These are phyloP conservation scores for Bucorvus abyssinicus DNA, from an alignment of 2,797 vertebrate species.

Conservation along the genomic window DNA sequence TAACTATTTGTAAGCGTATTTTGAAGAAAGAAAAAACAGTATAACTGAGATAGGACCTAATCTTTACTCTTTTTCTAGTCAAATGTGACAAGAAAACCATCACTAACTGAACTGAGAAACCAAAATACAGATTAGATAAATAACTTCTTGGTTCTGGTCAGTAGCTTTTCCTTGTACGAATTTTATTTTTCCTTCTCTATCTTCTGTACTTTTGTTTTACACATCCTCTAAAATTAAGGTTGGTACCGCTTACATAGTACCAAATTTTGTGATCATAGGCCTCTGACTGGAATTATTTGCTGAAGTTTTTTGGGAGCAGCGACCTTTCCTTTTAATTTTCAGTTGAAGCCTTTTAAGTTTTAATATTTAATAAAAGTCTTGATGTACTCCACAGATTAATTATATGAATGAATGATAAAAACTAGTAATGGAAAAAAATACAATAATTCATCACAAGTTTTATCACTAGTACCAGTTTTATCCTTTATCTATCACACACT, in stretches of 20 bases:
- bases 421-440: neutral
- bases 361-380: neutral
- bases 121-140: neutral
- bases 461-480: neutral
- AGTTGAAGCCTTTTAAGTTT: neutral
- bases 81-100: neutral
- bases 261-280: neutral
- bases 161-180: neutral
- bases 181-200: neutral
- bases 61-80: neutral
- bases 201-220: neutral
- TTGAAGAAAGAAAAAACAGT: rapidly evolving
- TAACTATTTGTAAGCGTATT: neutral
- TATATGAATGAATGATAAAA: neutral
- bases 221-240: neutral
- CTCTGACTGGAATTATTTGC: neutral
- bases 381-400: neutral
- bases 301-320: neutral
- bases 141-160: neutral
- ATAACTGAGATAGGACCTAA: neutral
- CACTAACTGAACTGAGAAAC: neutral
- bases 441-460: neutral
- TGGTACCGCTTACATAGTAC: rapidly evolving
- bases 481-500: neutral
- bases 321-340: neutral